Evolutionary conservation across 2,113 vertebrate genomes (phyloP).

Genomic region (Melanotaenia duboulayi): DNA sequence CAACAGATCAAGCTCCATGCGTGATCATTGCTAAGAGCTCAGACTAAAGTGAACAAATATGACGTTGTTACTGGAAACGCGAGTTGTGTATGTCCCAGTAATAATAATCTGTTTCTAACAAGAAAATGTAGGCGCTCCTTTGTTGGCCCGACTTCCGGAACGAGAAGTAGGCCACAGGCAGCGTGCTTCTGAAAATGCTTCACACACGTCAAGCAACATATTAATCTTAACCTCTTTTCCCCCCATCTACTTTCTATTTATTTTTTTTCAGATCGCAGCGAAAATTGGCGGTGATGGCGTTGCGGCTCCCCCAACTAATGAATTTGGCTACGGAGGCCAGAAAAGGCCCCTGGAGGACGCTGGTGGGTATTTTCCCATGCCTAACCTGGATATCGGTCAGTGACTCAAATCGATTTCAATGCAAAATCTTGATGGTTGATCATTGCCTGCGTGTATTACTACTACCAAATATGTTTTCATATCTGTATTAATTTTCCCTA

Average conservation of each 20-base stretch:
- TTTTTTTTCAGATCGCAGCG: slow-evolving; percentile 90
- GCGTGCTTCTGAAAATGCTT: not conserved
- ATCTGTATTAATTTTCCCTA: slow-evolving; percentile 10
- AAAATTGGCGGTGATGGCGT: slow-evolving; percentile 97
- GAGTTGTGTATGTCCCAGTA: fast-evolving
- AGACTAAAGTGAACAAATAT: fast-evolving
- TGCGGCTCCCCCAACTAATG: slow-evolving; percentile 87
- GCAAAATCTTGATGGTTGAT: slow-evolving; percentile 61
- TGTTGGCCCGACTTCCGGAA: slow-evolving; percentile 63
- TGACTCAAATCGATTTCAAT: slow-evolving; percentile 68
- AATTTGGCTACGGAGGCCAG: slow-evolving; percentile 96
- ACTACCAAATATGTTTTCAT: slow-evolving; percentile 10
- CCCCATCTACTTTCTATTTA: not conserved
- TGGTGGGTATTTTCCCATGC: slow-evolving; percentile 89
- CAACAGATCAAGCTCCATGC: not conserved
- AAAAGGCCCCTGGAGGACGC: slow-evolving; percentile 98
- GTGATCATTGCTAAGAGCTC: fast-evolving
- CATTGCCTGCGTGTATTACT: slow-evolving; percentile 59
- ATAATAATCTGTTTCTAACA: fast-evolving
- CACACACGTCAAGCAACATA: not conserved
- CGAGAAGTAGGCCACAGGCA: slow-evolving; percentile 55
- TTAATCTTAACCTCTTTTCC: not conserved
- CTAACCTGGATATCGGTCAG: slow-evolving; percentile 82
- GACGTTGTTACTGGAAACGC: fast-evolving
- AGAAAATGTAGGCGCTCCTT: slow-evolving; percentile 38